Evolutionary conservation across 1,140 invertebrate species (phyloP).

Genomic region (Dinoponera quadriceps): DNA sequence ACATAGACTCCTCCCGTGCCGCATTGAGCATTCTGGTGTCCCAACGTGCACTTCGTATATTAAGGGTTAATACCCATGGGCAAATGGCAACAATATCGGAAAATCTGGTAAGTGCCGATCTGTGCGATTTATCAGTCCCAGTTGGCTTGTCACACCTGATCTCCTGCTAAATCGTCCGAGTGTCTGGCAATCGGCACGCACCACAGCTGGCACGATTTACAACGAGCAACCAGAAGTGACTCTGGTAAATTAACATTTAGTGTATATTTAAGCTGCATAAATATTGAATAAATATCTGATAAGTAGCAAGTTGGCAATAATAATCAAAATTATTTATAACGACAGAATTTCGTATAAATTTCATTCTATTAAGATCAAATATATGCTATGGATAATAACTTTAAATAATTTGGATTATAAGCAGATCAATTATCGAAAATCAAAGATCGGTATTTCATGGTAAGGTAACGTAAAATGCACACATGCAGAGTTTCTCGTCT

Average conservation of each 20-base stretch:
- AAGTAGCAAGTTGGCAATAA: neutral
- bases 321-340: neutral
- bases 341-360: neutral
- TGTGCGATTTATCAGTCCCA: slow-evolving; percentile 66
- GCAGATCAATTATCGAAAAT: too few species aligned
- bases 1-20: neutral
- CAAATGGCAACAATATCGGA: slow-evolving; percentile 66
- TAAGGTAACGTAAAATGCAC: too few species aligned
- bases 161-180: slow-evolving; percentile 66
- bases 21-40: slow-evolving; percentile 26
- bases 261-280: neutral
- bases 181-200: slow-evolving; percentile 38
- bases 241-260: slow-evolving; percentile 62
- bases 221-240: slow-evolving; percentile 59
- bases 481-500: too few species aligned
- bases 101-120: slow-evolving; percentile 68
- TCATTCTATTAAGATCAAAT: neutral
- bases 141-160: slow-evolving; percentile 72
- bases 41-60: slow-evolving; percentile 46
- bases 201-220: slow-evolving; percentile 68
- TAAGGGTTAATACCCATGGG: slow-evolving; percentile 47
- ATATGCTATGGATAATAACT: neutral
- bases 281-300: neutral
- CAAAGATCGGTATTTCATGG: too few species aligned
- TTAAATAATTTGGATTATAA: neutral